Evolutionary conservation across 2,888 invertebrate species (phyloP).

Genomic region (Cecidostiba fungosa): DNA sequence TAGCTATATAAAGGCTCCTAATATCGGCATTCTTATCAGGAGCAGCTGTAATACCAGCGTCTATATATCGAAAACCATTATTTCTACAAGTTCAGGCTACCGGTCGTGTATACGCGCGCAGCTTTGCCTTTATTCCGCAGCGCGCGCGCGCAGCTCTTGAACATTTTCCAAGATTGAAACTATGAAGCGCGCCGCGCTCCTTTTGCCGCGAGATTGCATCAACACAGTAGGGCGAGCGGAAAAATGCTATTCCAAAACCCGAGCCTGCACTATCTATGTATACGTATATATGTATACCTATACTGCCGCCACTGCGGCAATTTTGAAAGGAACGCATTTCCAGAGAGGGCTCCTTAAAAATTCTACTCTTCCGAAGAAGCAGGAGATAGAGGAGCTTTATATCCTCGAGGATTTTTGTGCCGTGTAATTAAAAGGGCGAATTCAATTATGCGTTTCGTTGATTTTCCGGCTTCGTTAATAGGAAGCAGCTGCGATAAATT

Average conservation of each 20-base stretch:
- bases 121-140: not conserved
- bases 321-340: not conserved
- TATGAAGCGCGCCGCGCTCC: not conserved
- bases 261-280: too few relatives aligned
- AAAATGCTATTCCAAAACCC: conserved; percentile 14
- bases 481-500: not conserved
- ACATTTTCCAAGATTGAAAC: conserved; percentile 40
- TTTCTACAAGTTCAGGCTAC: not conserved
- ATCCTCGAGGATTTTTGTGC: not conserved
- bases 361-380: not conserved
- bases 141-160: conserved; percentile 23
- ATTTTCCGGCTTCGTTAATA: not conserved
- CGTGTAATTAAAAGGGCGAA: too few relatives aligned
- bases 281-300: too few relatives aligned
- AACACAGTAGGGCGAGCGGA: not conserved
- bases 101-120: too few relatives aligned
- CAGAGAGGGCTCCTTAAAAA: not conserved
- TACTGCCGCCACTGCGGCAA: not conserved
- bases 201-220: conserved; percentile 22
- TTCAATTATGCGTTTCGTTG: not conserved
- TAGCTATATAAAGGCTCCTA: not conserved
- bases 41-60: not conserved
- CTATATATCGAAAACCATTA: conserved; percentile 25
- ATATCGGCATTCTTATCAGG: not conserved
- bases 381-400: not conserved